phyloP scores from a whole-genome alignment of 1,140 invertebrate genomes.

The Brachionus rotundiformis region DNA sequence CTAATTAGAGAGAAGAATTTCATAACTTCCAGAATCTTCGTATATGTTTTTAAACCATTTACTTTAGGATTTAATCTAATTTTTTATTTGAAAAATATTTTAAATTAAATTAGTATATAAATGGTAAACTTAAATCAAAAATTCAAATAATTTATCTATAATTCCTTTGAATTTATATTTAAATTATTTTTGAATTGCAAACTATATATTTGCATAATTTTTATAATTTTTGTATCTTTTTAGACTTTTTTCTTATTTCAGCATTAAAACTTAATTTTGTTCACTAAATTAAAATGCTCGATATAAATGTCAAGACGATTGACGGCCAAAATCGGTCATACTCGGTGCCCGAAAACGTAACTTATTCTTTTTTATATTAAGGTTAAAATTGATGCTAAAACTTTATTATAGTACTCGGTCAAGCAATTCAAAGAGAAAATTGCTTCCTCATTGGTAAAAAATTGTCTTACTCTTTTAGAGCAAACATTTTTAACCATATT shows the following conservation, averaged over 20 bases:
- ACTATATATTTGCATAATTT: not conserved
- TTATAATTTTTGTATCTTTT: not conserved
- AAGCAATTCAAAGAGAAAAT: constrained; percentile 83
- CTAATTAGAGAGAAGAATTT: too few relatives aligned
- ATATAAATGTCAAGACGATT: constrained; percentile 84
- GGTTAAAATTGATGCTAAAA: not conserved
- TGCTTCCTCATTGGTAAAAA: constrained; percentile 64
- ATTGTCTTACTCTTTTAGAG: constrained; percentile 58
- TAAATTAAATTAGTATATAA: too few relatives aligned
- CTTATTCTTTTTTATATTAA: constrained; percentile 43
- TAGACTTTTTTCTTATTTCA: not conserved
- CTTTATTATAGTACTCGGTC: constrained; percentile 74
- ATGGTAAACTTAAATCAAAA: too few relatives aligned
- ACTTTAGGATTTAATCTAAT: too few relatives aligned
- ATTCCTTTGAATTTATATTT: not conserved
- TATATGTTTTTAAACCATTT: too few relatives aligned
- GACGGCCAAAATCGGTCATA: constrained; percentile 86
- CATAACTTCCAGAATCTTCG: too few relatives aligned
- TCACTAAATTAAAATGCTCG: constrained; percentile 70
- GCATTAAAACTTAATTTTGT: not conserved
- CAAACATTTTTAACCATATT: not conserved
- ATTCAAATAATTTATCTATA: constrained; percentile 1
- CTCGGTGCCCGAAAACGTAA: constrained; percentile 82
- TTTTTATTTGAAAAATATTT: too few relatives aligned
- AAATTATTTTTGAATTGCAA: not conserved